Evolutionary conservation across 1,140 invertebrate genomes (phyloP).

Genomic region (Melitaea cinxia): DNA sequence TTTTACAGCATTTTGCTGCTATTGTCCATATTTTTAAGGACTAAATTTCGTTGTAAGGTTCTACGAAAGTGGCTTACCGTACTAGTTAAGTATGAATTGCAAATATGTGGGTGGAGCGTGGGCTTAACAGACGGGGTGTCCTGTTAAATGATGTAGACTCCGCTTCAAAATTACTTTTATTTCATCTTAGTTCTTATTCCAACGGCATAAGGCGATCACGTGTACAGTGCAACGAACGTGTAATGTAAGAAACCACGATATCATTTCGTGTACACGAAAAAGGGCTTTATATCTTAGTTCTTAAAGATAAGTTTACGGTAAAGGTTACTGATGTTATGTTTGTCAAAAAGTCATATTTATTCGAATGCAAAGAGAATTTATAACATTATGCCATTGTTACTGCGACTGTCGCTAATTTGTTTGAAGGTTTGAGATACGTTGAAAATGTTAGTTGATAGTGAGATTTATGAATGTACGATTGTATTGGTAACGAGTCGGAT

Average conservation of each 20-base stretch:
- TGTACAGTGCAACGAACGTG: conserved; percentile 15
- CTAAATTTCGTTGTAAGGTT: neutral
- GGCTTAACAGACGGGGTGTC: conserved; percentile 35
- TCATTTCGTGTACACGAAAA: neutral
- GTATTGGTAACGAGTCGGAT: conserved; percentile 22
- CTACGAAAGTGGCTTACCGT: conserved; percentile 5
- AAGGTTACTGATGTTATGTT: neutral
- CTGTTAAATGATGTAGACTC: conserved; percentile 38
- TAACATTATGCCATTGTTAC: conserved; percentile 38
- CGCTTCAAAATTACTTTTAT: conserved; percentile 30
- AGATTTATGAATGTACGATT: conserved; percentile 35
- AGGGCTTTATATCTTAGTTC: neutral
- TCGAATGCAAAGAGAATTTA: conserved; percentile 35
- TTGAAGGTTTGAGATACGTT: conserved; percentile 31
- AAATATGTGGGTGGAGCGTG: conserved; percentile 35
- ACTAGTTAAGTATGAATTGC: conserved; percentile 39
- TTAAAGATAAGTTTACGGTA: conserved; percentile 5
- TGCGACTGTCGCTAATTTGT: conserved; percentile 33
- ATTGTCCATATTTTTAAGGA: neutral
- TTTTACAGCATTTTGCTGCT: too few relatives aligned
- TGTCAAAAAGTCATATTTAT: conserved; percentile 31
- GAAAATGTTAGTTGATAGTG: conserved; percentile 30
- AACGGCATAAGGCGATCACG: conserved; percentile 16
- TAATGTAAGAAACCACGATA: neutral
- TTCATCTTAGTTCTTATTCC: conserved; percentile 34